Evolutionary conservation across 2,888 invertebrate genomes (phyloP).

Genomic region (Melangyna quadrimaculata): DNA sequence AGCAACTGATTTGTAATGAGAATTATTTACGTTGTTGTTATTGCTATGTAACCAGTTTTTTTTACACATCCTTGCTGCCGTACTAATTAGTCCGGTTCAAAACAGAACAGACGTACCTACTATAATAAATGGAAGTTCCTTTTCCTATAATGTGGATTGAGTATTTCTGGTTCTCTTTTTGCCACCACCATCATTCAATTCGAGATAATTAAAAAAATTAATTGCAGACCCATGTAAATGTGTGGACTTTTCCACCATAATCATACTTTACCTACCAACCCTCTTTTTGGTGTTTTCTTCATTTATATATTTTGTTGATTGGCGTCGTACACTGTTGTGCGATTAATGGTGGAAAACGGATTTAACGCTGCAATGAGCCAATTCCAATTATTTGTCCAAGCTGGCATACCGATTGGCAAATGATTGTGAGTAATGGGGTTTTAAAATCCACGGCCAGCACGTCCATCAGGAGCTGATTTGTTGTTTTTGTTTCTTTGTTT

Average conservation of each 20-base stretch:
- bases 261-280: not conserved
- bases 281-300: not conserved
- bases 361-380: slow-evolving; percentile 35
- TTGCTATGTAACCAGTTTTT: not conserved
- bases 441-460: not conserved
- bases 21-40: not conserved
- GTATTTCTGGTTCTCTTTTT: not conserved
- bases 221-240: slow-evolving; percentile 40
- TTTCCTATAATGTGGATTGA: not conserved
- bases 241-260: slow-evolving; percentile 1
- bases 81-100: slow-evolving; percentile 1
- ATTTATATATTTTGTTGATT: not conserved
- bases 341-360: slow-evolving; percentile 33
- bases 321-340: not conserved
- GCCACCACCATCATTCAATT: slow-evolving; percentile 20
- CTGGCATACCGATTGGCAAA: slow-evolving; percentile 17
- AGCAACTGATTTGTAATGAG: not conserved
- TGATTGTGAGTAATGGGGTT: slow-evolving; percentile 39
- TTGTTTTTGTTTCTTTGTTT: not conserved
- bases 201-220: slow-evolving; percentile 36
- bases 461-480: not conserved
- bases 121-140: not conserved
- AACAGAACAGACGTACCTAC: slow-evolving; percentile 34
- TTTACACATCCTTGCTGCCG: not conserved
- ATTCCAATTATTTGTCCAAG: slow-evolving; percentile 37